phyloP scores from a whole-genome alignment of 2,888 invertebrate species.

The Allygus modestus region DNA sequence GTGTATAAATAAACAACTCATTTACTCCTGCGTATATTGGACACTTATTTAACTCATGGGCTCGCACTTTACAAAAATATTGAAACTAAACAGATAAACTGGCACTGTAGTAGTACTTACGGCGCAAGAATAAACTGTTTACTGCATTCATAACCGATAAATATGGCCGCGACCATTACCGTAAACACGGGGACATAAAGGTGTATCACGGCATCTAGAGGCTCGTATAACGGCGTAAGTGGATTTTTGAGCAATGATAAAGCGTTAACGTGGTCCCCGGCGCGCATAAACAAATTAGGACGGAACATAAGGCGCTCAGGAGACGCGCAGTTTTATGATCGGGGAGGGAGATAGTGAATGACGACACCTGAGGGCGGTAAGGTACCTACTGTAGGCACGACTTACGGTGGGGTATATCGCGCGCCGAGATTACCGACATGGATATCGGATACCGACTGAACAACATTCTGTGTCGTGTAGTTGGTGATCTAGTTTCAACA shows the following conservation, averaged over 20 bases:
- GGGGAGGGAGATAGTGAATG: conserved; percentile 28
- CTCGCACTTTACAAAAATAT: no score
- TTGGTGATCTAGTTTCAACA: no score
- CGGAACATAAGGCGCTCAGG: conserved; percentile 15
- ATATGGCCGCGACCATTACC: conserved; percentile 35
- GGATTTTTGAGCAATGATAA: conserved; percentile 56
- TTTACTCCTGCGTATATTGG: no score
- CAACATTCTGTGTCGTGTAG: no score
- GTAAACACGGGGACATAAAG: conserved; percentile 49
- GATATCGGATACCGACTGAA: no score
- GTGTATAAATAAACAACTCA: no score
- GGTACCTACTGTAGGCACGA: neutral
- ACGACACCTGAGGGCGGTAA: conserved; percentile 9
- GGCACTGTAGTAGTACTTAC: no score
- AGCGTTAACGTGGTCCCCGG: conserved; percentile 40
- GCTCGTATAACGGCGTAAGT: conserved; percentile 51
- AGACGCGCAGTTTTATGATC: conserved; percentile 12
- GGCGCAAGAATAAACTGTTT: neutral
- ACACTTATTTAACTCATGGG: no score
- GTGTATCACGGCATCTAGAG: conserved; percentile 43
- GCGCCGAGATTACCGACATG: conserved; percentile 1
- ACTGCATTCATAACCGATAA: conserved; percentile 49
- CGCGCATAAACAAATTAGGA: conserved; percentile 54
- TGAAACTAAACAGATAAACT: no score
- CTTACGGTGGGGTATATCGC: neutral